Conservation (phyloP, 2,113 vertebrate genomes). For the Thalassarche chlororhynchos region DNA sequence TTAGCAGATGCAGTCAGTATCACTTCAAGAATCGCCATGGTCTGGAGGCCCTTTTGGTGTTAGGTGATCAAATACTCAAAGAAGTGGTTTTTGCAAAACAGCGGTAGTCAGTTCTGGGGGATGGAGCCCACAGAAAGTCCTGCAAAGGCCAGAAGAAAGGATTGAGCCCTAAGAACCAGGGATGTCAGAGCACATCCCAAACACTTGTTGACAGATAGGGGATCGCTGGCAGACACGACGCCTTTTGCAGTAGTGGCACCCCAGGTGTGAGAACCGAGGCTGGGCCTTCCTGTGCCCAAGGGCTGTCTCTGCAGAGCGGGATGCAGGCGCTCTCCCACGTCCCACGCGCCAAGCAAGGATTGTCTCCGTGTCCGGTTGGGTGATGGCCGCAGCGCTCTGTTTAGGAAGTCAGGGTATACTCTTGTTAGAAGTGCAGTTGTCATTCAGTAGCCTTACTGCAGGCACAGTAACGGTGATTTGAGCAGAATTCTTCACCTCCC, state of each 20-base stretch:
- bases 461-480: background rate
- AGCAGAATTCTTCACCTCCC: background rate
- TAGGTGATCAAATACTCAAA: background rate
- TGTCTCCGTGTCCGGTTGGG: fast-evolving
- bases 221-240: fast-evolving
- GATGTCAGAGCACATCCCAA: background rate
- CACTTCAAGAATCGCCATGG: background rate
- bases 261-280: fast-evolving
- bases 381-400: fast-evolving
- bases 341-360: fast-evolving
- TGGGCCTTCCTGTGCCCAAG: background rate
- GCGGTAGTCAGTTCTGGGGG: background rate
- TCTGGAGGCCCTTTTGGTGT: background rate
- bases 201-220: fast-evolving
- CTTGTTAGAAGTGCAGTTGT: background rate
- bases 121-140: background rate
- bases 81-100: background rate
- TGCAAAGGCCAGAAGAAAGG: background rate
- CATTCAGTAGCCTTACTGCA: background rate
- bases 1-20: background rate
- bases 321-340: fast-evolving
- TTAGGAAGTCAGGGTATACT: background rate
- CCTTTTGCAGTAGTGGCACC: fast-evolving
- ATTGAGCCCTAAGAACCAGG: background rate
- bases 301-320: background rate